A percentile compares a stretch with the other conserved stretches of the same genome.
These are phyloP conservation scores for Asobara japonica DNA, from an alignment of 1,140 invertebrate genomes.

Conservation along the genomic window DNA sequence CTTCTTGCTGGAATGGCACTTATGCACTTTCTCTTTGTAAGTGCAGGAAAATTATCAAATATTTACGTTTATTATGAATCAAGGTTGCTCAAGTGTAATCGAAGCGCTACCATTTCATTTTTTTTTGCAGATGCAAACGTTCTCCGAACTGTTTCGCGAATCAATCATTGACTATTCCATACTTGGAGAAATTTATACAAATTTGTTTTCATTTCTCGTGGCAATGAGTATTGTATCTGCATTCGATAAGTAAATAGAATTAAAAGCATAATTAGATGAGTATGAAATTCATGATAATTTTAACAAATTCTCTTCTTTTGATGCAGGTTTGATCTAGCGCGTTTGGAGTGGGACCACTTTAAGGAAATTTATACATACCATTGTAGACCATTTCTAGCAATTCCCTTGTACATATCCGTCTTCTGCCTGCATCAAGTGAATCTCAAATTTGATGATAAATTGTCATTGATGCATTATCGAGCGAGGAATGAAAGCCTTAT, in stretches of 20 bases:
- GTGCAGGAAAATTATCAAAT: slow-evolving; percentile 19
- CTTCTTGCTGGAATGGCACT: slow-evolving; percentile 60
- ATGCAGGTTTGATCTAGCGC: slow-evolving; percentile 57
- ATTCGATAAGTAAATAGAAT: slow-evolving; percentile 56
- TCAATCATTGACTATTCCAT: slow-evolving; percentile 46
- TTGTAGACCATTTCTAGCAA: slow-evolving; percentile 47
- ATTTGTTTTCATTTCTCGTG: slow-evolving; percentile 55
- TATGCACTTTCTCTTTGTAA: slow-evolving; percentile 59
- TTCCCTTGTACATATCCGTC: slow-evolving; percentile 55
- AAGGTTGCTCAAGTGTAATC: background rate
- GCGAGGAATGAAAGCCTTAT: slow-evolving; percentile 30
- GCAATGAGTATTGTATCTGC: slow-evolving; percentile 52
- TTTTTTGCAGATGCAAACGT: slow-evolving; percentile 48
- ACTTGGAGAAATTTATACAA: slow-evolving; percentile 54
- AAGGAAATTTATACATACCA: slow-evolving; percentile 52
- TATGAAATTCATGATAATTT: background rate
- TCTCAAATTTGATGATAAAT: slow-evolving; percentile 49
- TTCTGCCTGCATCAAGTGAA: slow-evolving; percentile 58
- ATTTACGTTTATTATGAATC: slow-evolving; percentile 19
- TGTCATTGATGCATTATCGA: slow-evolving; percentile 50
- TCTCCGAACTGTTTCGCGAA: slow-evolving; percentile 44
- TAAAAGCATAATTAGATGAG: background rate
- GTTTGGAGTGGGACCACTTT: slow-evolving; percentile 50
- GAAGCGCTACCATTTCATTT: slow-evolving; percentile 11
- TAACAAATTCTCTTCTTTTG: slow-evolving; percentile 16